Evolutionary conservation across 2,888 invertebrate species (phyloP).

Genomic region (Lepas anatifera): DNA sequence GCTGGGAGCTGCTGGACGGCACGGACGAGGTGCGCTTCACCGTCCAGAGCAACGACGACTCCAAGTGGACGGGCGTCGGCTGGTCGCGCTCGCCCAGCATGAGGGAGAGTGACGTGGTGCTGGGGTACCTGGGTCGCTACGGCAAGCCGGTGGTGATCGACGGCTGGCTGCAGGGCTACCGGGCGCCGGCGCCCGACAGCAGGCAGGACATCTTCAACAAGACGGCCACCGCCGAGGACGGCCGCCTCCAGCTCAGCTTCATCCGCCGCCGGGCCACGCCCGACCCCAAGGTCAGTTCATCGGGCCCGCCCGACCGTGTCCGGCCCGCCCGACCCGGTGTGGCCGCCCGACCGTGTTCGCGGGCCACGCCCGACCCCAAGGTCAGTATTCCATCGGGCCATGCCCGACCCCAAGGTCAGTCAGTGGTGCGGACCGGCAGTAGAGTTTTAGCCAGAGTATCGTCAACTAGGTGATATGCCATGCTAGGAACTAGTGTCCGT

Average conservation of each 20-base stretch:
- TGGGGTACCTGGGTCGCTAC: slow-evolving; percentile 70
- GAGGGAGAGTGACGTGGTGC: slow-evolving; percentile 76
- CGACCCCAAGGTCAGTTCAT: slow-evolving; percentile 39
- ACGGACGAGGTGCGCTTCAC: slow-evolving; percentile 68
- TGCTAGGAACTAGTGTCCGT: too few species aligned
- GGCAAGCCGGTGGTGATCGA: slow-evolving; percentile 64
- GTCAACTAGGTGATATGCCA: too few species aligned
- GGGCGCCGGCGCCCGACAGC: slow-evolving; percentile 32
- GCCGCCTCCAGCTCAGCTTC: slow-evolving; percentile 63
- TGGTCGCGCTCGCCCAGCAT: slow-evolving; percentile 51
- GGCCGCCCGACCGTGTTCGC: too few species aligned
- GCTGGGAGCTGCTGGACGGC: slow-evolving; percentile 58
- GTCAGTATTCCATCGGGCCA: slow-evolving; percentile 58
- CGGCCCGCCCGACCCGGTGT: too few species aligned
- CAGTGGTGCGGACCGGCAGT: too few species aligned
- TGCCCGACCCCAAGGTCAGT: slow-evolving; percentile 44
- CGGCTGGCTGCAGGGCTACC: slow-evolving; percentile 71
- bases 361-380: too few species aligned
- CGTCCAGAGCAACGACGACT: slow-evolving; percentile 59
- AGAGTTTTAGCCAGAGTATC: too few species aligned
- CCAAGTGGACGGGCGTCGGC: slow-evolving; percentile 81
- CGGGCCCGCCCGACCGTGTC: too few species aligned
- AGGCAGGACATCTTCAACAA: slow-evolving; percentile 60
- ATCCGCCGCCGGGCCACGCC: slow-evolving; percentile 60
- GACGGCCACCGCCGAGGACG: slow-evolving; percentile 56